phyloP scores from a whole-genome alignment of 2,113 vertebrate genomes.

The Gasterosteus nipponicus region DNA sequence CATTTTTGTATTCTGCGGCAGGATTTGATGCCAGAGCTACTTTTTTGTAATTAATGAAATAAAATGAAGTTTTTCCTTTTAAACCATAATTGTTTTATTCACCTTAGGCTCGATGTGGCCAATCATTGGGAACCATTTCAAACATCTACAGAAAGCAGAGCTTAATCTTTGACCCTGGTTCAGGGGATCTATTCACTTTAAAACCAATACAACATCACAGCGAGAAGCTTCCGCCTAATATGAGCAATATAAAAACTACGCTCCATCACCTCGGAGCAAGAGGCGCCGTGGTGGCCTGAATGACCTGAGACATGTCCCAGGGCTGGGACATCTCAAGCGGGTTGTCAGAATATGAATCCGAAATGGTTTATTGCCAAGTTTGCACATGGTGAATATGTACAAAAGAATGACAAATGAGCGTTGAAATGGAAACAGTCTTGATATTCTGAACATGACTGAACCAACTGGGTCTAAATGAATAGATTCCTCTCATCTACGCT shows the following conservation, averaged over 20 bases:
- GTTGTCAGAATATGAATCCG: too few relatives aligned
- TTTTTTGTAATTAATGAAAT: slow-evolving; percentile 21
- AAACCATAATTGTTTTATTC: not conserved
- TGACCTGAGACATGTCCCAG: too few relatives aligned
- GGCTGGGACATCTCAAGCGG: too few relatives aligned
- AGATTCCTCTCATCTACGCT: not conserved
- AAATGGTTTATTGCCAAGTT: too few relatives aligned
- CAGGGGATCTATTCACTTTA: not conserved
- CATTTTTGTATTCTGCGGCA: not conserved
- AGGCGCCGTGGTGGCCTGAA: too few relatives aligned
- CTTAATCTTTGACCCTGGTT: too few relatives aligned
- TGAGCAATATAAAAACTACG: too few relatives aligned
- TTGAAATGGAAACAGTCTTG: not conserved
- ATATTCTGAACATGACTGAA: not conserved
- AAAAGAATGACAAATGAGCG: too few relatives aligned
- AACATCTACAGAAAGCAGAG: not conserved
- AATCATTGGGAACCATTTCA: not conserved
- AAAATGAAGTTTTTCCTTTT: not conserved
- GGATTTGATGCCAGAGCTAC: not conserved
- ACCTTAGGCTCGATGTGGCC: not conserved
- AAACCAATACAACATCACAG: too few relatives aligned
- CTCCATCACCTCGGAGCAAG: too few relatives aligned
- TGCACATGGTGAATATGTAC: too few relatives aligned
- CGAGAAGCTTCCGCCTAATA: too few relatives aligned
- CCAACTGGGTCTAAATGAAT: not conserved